Conservation (phyloP, 2,113 vertebrate genomes). For the Bubo bubo region DNA sequence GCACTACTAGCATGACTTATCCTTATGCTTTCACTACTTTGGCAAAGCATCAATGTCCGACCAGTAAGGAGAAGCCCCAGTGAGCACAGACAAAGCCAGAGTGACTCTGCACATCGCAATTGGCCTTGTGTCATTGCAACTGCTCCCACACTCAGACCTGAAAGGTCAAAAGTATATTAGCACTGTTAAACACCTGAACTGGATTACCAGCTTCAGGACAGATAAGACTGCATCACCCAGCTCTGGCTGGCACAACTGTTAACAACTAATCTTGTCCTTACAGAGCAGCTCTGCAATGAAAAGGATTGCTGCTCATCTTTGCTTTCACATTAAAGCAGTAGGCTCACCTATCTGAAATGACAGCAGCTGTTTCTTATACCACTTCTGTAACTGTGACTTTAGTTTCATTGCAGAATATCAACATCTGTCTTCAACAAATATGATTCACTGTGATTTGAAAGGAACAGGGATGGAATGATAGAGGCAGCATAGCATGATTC, state of each 20-base stretch:
- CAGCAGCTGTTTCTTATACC: neutral
- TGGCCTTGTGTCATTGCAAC: neutral
- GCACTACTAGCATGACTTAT: neutral
- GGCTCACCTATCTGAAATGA: neutral
- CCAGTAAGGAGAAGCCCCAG: neutral
- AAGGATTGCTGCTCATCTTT: neutral
- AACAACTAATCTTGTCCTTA: neutral
- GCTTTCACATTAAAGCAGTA: neutral
- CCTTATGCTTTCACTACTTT: neutral
- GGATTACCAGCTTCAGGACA: neutral
- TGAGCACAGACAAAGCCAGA: neutral
- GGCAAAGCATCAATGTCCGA: neutral
- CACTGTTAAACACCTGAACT: neutral
- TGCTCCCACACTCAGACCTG: neutral
- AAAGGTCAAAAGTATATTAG: conserved; percentile 26
- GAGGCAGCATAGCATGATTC: neutral
- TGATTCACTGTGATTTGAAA: neutral
- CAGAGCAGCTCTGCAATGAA: neutral
- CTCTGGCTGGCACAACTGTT: neutral
- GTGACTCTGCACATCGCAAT: neutral
- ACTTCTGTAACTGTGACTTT: neutral
- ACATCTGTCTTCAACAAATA: neutral
- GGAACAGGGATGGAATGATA: neutral
- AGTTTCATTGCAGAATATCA: conserved; percentile 12
- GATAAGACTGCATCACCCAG: neutral